A percentile compares a stretch with the other conserved stretches of the same genome.
Evolutionary conservation across 2,113 vertebrate species (phyloP).

Genomic region (Perognathus longimembris): DNA sequence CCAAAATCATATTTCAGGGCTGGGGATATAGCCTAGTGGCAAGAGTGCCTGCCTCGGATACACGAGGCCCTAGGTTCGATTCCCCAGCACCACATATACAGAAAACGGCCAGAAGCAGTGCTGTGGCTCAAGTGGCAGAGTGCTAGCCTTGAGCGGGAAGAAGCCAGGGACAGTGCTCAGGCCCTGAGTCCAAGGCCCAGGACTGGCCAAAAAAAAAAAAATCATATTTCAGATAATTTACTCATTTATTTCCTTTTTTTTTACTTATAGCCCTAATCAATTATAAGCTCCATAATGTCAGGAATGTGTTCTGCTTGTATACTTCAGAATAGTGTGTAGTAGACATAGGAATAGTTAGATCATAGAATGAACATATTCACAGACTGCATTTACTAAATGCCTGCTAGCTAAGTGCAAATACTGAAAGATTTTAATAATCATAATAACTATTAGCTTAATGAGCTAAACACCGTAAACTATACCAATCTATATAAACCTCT

Average conservation of each 20-base stretch:
- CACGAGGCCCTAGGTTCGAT: too few relatives aligned
- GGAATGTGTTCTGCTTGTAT: background rate
- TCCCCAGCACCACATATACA: too few relatives aligned
- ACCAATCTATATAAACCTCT: constrained; percentile 6
- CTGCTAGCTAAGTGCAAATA: background rate
- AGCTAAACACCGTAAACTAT: background rate
- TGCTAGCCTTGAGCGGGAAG: too few relatives aligned
- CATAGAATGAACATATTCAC: background rate
- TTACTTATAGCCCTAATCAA: background rate
- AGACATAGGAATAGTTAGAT: background rate
- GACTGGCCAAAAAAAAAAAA: too few relatives aligned
- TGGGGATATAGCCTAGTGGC: too few relatives aligned
- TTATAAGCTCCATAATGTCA: background rate
- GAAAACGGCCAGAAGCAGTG: too few relatives aligned
- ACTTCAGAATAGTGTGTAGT: background rate
- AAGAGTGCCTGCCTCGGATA: too few relatives aligned
- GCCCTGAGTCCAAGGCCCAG: too few relatives aligned
- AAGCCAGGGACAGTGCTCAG: too few relatives aligned
- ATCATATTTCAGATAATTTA: background rate
- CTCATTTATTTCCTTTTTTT: background rate
- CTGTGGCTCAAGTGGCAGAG: too few relatives aligned
- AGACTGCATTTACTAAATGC: background rate
- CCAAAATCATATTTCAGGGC: constrained; percentile 1
- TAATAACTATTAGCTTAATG: background rate
- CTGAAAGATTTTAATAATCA: background rate